Evolutionary conservation across 2,888 invertebrate species (phyloP), one percentile per base, ranked within the genome.

Genomic region (Baccha elongata): DNA sequence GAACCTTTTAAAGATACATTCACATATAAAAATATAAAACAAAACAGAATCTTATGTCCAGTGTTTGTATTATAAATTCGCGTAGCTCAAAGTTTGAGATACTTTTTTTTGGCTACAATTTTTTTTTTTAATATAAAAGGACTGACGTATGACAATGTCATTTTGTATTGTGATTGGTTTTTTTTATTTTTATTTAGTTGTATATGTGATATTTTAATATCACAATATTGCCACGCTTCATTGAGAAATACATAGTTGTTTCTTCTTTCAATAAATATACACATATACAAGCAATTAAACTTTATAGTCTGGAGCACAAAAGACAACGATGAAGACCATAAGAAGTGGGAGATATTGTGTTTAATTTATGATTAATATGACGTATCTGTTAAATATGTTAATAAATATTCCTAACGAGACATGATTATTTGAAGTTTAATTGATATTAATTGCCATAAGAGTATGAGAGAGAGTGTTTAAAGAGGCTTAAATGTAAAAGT

Each of bases 111-210:
- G 78, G 78, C 78, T 69, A 73, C 60, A 69, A 64, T 69, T 74
- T 84, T 53, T 74, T 84, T 53, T 79, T 80, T 86, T 85, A 86
- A 86, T 86, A 86, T 86, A 86, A 86, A 86, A 85, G 86, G 86
- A 86, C 86, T 86, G 86, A 86, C 86, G 85, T 84, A 64, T 69
- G 80, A 80, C 78, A 84, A 75, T 78, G 76, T 84, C 76, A 40
- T 79, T 81, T 52, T 76, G 65, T 68, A 64, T 71, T 81, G 53
- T 55, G 50, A 78, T 74, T 68, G 72, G 42, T 21, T 50, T 64
- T 40, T 62, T 65, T 23, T 11, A 13, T 15, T 50, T 35, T 72
- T 32, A 46, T 42, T 32, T 35, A 15, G 29, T 69, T 21, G 55
- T 64, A 17, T 75, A 42, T 55, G 78, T 35, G 62, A 52, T 64